phyloP scores from a whole-genome alignment of 1,140 invertebrate species.

The Euura lappo region DNA sequence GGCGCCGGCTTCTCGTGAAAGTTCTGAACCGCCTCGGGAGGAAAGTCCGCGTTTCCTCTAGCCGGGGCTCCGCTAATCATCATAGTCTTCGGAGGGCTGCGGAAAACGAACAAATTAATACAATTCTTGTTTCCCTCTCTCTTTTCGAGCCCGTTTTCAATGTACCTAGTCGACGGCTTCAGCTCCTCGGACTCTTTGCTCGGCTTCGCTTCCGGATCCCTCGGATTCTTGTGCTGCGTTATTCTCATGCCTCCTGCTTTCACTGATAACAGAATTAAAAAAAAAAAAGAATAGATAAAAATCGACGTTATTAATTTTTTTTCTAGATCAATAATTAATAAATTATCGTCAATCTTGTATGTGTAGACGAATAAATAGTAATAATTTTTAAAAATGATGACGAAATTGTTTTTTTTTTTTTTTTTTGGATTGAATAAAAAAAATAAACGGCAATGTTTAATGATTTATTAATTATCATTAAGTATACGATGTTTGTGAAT shows the following conservation, averaged over 20 bases:
- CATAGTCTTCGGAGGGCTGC: constrained; percentile 76
- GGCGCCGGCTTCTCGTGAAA: constrained; percentile 78
- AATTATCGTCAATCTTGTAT: too few species aligned
- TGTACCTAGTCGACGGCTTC: constrained; percentile 51
- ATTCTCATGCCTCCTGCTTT: constrained; percentile 93
- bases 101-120: neutral
- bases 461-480: too few species aligned
- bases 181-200: constrained; percentile 51
- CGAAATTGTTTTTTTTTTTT: too few species aligned
- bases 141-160: neutral
- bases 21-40: constrained; percentile 84
- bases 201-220: constrained; percentile 66
- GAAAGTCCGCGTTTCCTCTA: constrained; percentile 85
- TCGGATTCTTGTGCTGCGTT: constrained; percentile 82
- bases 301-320: neutral
- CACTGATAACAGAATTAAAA: constrained; percentile 64
- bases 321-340: constrained; percentile 1
- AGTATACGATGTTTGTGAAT: too few species aligned
- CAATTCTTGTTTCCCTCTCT: neutral
- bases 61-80: constrained; percentile 80
- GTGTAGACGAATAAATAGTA: too few species aligned
- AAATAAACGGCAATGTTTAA: too few species aligned
- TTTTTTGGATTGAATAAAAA: neutral
- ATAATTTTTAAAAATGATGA: too few species aligned
- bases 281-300: constrained; percentile 28